phyloP scores from a whole-genome alignment of 2,888 invertebrate species.

The Monoplex corrugatus region DNA sequence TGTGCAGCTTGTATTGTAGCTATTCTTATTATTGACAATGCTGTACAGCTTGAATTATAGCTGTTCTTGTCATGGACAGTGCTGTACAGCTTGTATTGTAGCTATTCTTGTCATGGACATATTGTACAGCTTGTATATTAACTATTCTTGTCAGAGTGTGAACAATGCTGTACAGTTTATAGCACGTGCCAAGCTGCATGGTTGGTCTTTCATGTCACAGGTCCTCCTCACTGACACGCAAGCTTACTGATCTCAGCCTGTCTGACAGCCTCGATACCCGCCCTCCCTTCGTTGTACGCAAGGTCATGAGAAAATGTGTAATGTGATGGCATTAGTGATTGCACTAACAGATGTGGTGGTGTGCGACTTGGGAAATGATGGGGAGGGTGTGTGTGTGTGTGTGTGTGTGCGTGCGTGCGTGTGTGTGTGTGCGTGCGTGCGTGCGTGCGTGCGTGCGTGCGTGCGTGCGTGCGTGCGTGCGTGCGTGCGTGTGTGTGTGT shows the following conservation, averaged over 20 bases:
- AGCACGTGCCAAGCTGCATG: too few relatives aligned
- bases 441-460: neutral
- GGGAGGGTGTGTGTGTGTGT: neutral
- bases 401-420: neutral
- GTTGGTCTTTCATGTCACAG: conserved; percentile 20
- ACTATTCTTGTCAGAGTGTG: too few relatives aligned
- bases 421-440: neutral
- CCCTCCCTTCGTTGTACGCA: conserved; percentile 38
- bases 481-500: neutral
- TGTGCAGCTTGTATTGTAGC: too few relatives aligned
- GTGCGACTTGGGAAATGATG: neutral
- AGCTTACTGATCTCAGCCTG: neutral
- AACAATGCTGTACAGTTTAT: too few relatives aligned
- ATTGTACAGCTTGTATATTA: too few relatives aligned
- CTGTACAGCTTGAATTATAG: too few relatives aligned
- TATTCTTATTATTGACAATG: too few relatives aligned
- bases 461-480: neutral
- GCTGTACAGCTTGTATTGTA: too few relatives aligned
- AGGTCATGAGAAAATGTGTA: too few relatives aligned
- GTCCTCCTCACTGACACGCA: conserved; percentile 19
- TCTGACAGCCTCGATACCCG: conserved; percentile 10
- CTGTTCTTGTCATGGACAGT: too few relatives aligned
- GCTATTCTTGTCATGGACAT: too few relatives aligned
- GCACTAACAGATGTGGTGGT: neutral
- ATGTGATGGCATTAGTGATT: too few relatives aligned